phyloP scores from a whole-genome alignment of 2,113 vertebrate genomes.

The Microtus oregoni region DNA sequence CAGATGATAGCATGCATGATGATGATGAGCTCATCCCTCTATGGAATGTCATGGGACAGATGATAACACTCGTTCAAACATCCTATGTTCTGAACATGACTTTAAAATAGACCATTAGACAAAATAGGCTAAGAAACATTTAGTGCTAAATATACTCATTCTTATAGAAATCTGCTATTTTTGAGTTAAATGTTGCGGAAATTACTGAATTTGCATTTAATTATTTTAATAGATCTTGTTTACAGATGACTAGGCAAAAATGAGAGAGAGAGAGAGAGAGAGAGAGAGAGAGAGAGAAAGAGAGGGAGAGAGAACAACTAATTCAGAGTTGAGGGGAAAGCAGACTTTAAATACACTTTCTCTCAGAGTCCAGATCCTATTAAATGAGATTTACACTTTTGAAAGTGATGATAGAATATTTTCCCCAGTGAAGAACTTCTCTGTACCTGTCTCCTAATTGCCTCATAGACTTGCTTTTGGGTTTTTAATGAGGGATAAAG shows the following conservation, averaged over 20 bases:
- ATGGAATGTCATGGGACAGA: background rate
- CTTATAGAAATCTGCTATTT: conserved; percentile 84
- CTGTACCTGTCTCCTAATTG: background rate
- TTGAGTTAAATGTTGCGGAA: conserved; percentile 84
- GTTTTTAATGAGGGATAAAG: background rate
- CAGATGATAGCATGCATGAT: no score
- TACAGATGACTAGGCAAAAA: conserved; percentile 86
- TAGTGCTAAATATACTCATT: conserved; percentile 84
- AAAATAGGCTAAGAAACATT: conserved; percentile 81
- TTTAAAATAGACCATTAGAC: conserved; percentile 82
- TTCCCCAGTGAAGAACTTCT: conserved; percentile 36
- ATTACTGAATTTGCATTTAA: conserved; percentile 87
- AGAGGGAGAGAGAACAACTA: background rate
- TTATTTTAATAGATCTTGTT: conserved; percentile 88
- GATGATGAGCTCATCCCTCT: no score
- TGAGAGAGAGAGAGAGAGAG: background rate
- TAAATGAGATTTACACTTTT: conserved; percentile 74
- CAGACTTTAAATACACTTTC: conserved; percentile 78
- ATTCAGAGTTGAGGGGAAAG: conserved; percentile 67
- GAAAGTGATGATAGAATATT: conserved; percentile 68
- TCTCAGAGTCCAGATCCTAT: conserved; percentile 73
- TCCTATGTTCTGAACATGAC: conserved; percentile 50
- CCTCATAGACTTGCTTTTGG: background rate
- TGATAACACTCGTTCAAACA: background rate
- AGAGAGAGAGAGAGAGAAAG: background rate